Evolutionary conservation across 2,888 invertebrate genomes (phyloP), one percentile per base, ranked within the genome.

Genomic region (Ormyrus rosae): DNA sequence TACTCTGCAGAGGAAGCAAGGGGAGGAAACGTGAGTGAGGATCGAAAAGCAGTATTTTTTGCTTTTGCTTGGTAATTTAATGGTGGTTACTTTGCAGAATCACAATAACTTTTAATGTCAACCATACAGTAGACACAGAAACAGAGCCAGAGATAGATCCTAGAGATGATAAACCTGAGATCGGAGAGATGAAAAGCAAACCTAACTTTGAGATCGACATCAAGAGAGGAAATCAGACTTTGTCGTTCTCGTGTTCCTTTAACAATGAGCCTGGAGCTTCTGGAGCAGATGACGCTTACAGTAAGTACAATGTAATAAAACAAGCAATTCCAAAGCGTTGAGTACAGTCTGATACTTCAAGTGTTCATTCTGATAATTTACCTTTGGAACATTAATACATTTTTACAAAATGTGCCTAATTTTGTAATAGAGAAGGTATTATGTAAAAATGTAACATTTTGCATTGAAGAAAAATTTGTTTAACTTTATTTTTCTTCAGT

Each of bases 191-290:
- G 94, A 95, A 96, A 83, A 98, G 98, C 68, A 96, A 96, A 90
- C 99, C 99, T 0, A 94, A 95, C 85, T 99, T 99, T 90, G 96
- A 96, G 87, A 94, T 99, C 81, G 97, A 98, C 88, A 92, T 99
- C 60, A 92, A 94, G 1, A 94, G 95, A 81, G 96, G 95, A 3
- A 93, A 93, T 81, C 94, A 95, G 70, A 96, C 95, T 0, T 91
- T 98, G 2, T 95, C 96, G 46, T 96, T 98, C 87, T 94, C 95
- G 4, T 98, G 98, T 91, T 96, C 96, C 0, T 98, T 94, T 90
- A 91, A 96, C 72, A 93, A 93, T 81, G 94, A 94, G 7, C 89
- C 91, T 50, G 93, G 93, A 0, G 91, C 93, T 2, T 89, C 92
- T 0, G 92, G 93, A 55, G 92, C 93, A 79, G 94, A 94, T 84